These are phyloP conservation scores for Pseudolaguvia tuberculata DNA, from an alignment of 2,113 vertebrate genomes.

Conservation along the genomic window DNA sequence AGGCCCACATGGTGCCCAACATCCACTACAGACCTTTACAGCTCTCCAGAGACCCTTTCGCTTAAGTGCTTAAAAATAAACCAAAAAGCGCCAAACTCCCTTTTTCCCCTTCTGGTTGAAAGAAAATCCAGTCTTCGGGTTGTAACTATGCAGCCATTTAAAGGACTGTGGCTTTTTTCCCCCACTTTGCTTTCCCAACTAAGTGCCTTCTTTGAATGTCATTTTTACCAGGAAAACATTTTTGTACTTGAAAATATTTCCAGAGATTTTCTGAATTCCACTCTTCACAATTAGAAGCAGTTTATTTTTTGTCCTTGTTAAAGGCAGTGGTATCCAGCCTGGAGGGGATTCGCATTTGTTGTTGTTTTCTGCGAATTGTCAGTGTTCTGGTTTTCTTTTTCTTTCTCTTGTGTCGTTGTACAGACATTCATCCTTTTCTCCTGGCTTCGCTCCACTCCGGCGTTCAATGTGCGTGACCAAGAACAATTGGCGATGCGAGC, in stretches of 20 bases:
- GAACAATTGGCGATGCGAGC: slow-evolving; percentile 20
- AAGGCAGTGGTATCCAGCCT: slow-evolving; percentile 70
- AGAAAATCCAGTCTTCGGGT: slow-evolving; percentile 55
- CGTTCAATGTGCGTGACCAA: not conserved
- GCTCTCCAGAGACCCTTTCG: slow-evolving; percentile 34
- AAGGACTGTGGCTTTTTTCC: slow-evolving; percentile 81
- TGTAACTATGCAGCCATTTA: slow-evolving; percentile 79
- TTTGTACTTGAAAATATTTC: slow-evolving; percentile 90
- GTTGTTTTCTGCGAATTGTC: slow-evolving; percentile 62
- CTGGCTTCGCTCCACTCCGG: slow-evolving; percentile 5
- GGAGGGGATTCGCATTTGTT: slow-evolving; percentile 45
- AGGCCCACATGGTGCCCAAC: slow-evolving; percentile 6
- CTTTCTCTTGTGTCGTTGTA: slow-evolving; percentile 55
- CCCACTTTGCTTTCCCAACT: slow-evolving; percentile 80
- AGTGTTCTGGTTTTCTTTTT: slow-evolving; percentile 42
- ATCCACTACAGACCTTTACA: slow-evolving; percentile 36
- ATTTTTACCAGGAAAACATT: slow-evolving; percentile 83
- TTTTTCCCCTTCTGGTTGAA: not conserved
- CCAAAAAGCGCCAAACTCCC: slow-evolving; percentile 54
- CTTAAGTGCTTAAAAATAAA: slow-evolving; percentile 70
- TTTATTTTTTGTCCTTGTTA: slow-evolving; percentile 73
- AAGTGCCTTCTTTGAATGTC: slow-evolving; percentile 99
- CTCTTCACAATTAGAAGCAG: slow-evolving; percentile 77
- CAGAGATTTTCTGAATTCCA: slow-evolving; percentile 84
- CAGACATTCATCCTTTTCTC: slow-evolving; percentile 57